Evolutionary conservation across 2,888 invertebrate genomes (phyloP).

Genomic region (Pheosia tremula): DNA sequence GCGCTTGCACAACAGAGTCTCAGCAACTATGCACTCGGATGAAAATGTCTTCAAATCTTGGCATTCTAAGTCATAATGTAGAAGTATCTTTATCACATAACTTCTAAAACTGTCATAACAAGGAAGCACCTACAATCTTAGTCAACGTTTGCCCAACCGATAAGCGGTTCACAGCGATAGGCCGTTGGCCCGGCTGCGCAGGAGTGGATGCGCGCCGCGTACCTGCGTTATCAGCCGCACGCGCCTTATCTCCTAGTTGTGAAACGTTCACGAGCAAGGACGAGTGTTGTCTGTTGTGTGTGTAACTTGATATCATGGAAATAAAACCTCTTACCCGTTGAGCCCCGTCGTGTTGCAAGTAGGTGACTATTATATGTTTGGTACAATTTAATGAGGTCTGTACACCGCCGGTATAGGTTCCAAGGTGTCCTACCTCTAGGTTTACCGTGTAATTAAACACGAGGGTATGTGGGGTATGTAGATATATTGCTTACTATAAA

Average conservation of each 20-base stretch:
- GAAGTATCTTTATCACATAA: neutral
- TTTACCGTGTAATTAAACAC: too few species aligned
- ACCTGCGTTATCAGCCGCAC: constrained; percentile 40
- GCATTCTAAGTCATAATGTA: too few species aligned
- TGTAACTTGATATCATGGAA: constrained; percentile 9
- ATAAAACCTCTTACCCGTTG: constrained; percentile 13
- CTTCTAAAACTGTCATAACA: neutral
- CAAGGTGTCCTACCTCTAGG: too few species aligned
- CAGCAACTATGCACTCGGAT: too few species aligned
- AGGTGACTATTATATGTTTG: neutral
- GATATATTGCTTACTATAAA: too few species aligned
- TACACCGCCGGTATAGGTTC: too few species aligned
- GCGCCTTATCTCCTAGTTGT: constrained; percentile 40
- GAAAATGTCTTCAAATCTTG: too few species aligned
- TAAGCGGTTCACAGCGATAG: constrained; percentile 31
- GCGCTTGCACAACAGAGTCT: too few species aligned
- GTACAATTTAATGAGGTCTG: too few species aligned
- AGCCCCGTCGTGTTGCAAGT: constrained; percentile 11
- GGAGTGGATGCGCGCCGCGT: constrained; percentile 22
- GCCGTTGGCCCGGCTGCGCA: constrained; percentile 34
- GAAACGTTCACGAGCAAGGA: constrained; percentile 40
- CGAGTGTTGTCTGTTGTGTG: constrained; percentile 23
- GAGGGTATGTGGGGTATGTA: too few species aligned
- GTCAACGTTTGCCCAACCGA: constrained; percentile 21
- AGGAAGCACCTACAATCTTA: constrained; percentile 12